Percentiles rank a stretch among this genome's conserved stretches.
These are phyloP conservation scores for Lordiphosa clarofinis DNA, from an alignment of 1,140 invertebrate species.

Conservation along the genomic window DNA sequence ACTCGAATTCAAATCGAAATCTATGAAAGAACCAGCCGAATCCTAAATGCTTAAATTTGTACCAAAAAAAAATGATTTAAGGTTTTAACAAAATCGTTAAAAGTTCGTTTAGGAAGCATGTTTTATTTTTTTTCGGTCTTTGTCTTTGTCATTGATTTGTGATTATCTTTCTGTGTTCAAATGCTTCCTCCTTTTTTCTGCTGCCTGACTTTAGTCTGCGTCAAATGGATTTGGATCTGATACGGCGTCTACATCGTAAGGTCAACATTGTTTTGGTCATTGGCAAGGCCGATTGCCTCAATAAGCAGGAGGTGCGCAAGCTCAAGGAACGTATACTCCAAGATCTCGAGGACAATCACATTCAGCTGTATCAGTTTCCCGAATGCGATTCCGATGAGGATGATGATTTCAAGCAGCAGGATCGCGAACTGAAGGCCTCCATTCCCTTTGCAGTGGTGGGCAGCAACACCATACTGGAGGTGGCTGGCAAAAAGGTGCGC, in stretches of 20 bases:
- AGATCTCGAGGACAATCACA: conserved; percentile 90
- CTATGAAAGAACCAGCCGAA: no score
- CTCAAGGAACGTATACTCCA: conserved; percentile 92
- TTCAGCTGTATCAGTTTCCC: conserved; percentile 98
- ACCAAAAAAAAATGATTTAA: no score
- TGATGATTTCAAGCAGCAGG: conserved; percentile 95
- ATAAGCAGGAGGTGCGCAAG: conserved; percentile 91
- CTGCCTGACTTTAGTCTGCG: conserved; percentile 85
- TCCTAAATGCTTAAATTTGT: no score
- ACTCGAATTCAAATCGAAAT: no score
- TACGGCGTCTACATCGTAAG: conserved; percentile 95
- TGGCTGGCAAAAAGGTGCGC: conserved; percentile 92
- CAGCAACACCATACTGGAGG: conserved; percentile 95
- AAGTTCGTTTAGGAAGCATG: no score
- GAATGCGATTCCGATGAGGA: conserved; percentile 97
- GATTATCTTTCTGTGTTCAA: no score
- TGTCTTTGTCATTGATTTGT: no score
- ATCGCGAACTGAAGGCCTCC: conserved; percentile 92
- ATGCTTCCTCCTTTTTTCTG: neutral
- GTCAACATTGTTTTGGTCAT: conserved; percentile 99
- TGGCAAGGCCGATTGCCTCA: conserved; percentile 98
- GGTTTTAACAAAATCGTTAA: no score
- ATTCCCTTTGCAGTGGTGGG: conserved; percentile 98
- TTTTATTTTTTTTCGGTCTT: no score
- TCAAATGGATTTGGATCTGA: conserved; percentile 96